Evolutionary conservation across 2,797 vertebrate species (phyloP).

Genomic region (Lerista edwardsae): DNA sequence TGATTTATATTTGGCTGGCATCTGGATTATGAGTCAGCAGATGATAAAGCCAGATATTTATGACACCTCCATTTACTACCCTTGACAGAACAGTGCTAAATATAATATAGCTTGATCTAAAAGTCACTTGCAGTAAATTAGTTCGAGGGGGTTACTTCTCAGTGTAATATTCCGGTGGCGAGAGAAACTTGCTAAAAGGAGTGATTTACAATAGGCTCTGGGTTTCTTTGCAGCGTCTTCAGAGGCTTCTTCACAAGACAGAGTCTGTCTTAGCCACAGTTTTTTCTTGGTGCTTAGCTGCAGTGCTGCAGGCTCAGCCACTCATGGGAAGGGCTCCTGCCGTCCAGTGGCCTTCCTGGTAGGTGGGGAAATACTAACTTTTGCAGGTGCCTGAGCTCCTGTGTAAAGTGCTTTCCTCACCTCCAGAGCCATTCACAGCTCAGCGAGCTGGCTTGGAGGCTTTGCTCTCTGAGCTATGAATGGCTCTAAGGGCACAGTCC

Average conservation of each 20-base stretch:
- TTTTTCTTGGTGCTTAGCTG: not conserved
- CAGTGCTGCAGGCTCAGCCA: not conserved
- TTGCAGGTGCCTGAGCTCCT: too few relatives aligned
- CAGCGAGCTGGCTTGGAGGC: too few relatives aligned
- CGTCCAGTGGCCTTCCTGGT: too few relatives aligned
- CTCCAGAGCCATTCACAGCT: too few relatives aligned
- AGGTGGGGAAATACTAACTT: too few relatives aligned
- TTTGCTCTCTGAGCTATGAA: too few relatives aligned
- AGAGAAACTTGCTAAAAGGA: conserved; percentile 60
- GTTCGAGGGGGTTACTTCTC: conserved; percentile 61
- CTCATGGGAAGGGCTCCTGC: not conserved
- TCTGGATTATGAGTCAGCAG: conserved; percentile 76
- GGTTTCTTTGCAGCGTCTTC: conserved; percentile 57
- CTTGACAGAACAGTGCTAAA: conserved; percentile 68
- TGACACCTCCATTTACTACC: conserved; percentile 67
- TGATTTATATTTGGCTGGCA: conserved; percentile 70
- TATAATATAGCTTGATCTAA: conserved; percentile 66
- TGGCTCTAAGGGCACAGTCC: too few relatives aligned
- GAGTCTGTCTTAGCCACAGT: not conserved
- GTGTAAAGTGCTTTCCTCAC: too few relatives aligned
- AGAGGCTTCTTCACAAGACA: not conserved
- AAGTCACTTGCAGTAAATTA: conserved; percentile 65
- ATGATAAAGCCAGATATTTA: conserved; percentile 76
- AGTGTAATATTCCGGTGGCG: conserved; percentile 56
- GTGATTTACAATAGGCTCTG: conserved; percentile 52